Base-by-base conservation (phyloP, 2,113 vertebrate species). In the Opisthocomus hoazin region DNA sequence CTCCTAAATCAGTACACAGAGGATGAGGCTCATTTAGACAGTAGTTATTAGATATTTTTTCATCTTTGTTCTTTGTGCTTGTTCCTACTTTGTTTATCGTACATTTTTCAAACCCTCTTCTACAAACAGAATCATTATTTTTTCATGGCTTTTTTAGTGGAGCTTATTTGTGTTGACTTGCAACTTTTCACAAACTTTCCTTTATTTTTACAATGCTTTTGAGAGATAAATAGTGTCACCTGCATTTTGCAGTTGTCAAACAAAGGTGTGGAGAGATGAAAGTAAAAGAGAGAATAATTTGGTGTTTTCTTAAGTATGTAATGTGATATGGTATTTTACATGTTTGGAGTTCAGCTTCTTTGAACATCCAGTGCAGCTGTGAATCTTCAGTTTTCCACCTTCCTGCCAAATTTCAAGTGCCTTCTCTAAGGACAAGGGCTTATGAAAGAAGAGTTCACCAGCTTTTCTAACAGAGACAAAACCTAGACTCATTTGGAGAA, bases 381-480 rank as follows among this genome's bases (percentile, higher is more conserved):
- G 82, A 83, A 73, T 85, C 50, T 93, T 90, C 46, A 39, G 58
- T 80, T 92, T 95, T 71, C 66, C 88, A 87, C 89, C 50, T 78
- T 89, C 51, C 57, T 96, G 89, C 65, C 57, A 93, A 89, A 92
- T 95, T 95, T 95, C 79, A 92, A 92, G 24, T 32, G 58, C 37
- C 75, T 84, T 80, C 14, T 92, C 68, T 81, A 77, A 92, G 81
- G 61, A 87, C 48, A 56, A 34, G 74, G 57, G 70, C 26, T 85
- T 76, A 37, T 79, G 70, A 89, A 96, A 89, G 73, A 82, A 26
- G 21, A 88, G 68, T 48, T 90, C 58, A 70, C 48, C 39, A 86
- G 16, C 30, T 86, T 92, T 92, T 86, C 73, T 64, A 81, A 71
- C 15, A 58, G 5, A 77, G 39, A 77, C 54, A 85, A 83, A 87